Evolutionary conservation across 2,888 invertebrate genomes (phyloP).

Genomic region (Lasioglossum villosulum): DNA sequence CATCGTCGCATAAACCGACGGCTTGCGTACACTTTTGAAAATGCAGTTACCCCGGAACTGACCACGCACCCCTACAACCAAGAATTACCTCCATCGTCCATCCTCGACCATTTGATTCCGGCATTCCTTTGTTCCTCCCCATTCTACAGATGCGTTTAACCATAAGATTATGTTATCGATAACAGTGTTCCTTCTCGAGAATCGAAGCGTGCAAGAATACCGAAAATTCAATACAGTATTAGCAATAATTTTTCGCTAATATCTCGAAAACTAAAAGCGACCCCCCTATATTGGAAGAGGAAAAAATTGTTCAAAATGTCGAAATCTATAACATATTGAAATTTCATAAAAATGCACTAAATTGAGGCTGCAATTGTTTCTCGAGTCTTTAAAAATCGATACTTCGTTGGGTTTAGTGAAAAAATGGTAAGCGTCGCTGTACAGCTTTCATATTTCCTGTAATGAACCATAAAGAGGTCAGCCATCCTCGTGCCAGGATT

Average conservation of each 20-base stretch:
- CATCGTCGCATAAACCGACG: slow-evolving; percentile 55
- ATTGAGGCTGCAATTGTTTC: background rate
- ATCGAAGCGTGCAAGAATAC: too few relatives aligned
- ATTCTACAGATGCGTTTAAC: too few relatives aligned
- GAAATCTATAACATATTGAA: too few relatives aligned
- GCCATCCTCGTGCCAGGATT: background rate
- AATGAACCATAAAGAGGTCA: background rate
- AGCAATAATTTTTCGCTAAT: too few relatives aligned
- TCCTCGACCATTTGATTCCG: background rate
- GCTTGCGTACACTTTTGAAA: slow-evolving; percentile 39
- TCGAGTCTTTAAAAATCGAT: background rate
- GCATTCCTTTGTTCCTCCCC: background rate
- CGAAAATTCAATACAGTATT: too few relatives aligned
- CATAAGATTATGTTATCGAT: too few relatives aligned
- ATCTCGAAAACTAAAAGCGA: too few relatives aligned
- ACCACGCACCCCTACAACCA: background rate
- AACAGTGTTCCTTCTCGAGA: too few relatives aligned
- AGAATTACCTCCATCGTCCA: slow-evolving; percentile 11
- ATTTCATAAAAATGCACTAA: too few relatives aligned
- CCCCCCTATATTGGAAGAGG: too few relatives aligned
- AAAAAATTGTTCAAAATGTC: too few relatives aligned
- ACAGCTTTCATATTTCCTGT: background rate
- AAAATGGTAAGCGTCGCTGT: background rate
- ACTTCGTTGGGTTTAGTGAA: background rate
- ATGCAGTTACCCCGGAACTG: slow-evolving; percentile 18